phyloP scores from a whole-genome alignment of 2,888 invertebrate species.

The Apotomis capreana region DNA sequence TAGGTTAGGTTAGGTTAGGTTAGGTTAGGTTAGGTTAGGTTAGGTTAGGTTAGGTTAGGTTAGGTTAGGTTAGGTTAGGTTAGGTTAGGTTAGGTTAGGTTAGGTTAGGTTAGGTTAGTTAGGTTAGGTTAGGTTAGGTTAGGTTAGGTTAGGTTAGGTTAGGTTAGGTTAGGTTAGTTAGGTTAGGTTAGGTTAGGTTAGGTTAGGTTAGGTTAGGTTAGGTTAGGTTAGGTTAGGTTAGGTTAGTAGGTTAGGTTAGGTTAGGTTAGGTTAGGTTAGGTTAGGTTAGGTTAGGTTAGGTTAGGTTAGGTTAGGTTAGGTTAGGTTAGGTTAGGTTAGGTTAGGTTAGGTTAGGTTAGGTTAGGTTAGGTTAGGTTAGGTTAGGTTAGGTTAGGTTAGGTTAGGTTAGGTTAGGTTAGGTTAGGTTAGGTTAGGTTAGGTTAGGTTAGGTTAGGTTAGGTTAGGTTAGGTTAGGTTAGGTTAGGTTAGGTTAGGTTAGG shows the following conservation, averaged over 20 bases:
- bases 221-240: constrained; percentile 40
- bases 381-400: constrained; percentile 41
- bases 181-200: constrained; percentile 40
- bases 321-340: constrained; percentile 42
- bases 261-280: constrained; percentile 37
- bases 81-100: constrained; percentile 41
- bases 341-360: constrained; percentile 41
- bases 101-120: constrained; percentile 42
- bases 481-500: constrained; percentile 42
- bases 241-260: too few species aligned
- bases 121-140: constrained; percentile 41
- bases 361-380: constrained; percentile 41
- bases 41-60: constrained; percentile 40
- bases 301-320: constrained; percentile 36
- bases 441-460: constrained; percentile 40
- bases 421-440: constrained; percentile 43
- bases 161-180: constrained; percentile 40
- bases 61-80: constrained; percentile 40
- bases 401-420: constrained; percentile 42
- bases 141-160: constrained; percentile 42
- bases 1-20: constrained; percentile 41
- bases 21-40: constrained; percentile 39
- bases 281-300: constrained; percentile 39
- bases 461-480: constrained; percentile 40
- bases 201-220: constrained; percentile 40